Conservation (phyloP, 2,888 invertebrate species). For the Fragum whitleyi region DNA sequence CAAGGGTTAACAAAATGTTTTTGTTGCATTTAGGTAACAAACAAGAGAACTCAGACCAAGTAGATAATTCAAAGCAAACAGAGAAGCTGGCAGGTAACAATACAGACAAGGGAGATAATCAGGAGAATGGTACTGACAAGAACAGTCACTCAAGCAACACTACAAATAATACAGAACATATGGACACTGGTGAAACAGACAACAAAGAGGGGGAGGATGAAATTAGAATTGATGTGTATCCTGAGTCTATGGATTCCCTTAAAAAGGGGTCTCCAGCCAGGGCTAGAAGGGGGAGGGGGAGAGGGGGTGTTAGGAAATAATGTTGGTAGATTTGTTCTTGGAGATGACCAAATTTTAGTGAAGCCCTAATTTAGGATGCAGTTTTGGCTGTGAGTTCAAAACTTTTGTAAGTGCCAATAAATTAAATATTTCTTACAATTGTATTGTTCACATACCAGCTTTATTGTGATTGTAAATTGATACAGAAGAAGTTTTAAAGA, state of each 20-base stretch:
- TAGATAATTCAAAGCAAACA: neutral
- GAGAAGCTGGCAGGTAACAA: neutral
- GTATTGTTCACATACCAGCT: too few relatives aligned
- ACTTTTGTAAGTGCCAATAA: too few relatives aligned
- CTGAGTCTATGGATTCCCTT: neutral
- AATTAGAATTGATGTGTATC: slow-evolving; percentile 2
- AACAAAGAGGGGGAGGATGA: neutral
- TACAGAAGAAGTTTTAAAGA: too few relatives aligned
- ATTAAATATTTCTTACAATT: too few relatives aligned
- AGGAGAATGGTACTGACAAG: neutral
- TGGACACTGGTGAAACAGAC: slow-evolving; percentile 3
- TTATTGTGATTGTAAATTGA: too few relatives aligned
- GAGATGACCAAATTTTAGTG: too few relatives aligned
- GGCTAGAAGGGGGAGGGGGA: slow-evolving; percentile 4
- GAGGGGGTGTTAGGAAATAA: neutral
- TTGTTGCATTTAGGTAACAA: neutral
- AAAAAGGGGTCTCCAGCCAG: neutral
- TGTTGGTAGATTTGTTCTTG: too few relatives aligned
- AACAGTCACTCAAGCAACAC: neutral
- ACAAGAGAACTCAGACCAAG: neutral
- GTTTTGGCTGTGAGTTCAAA: too few relatives aligned
- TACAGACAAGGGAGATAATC: neutral
- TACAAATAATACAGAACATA: neutral
- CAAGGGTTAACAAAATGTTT: too few relatives aligned
- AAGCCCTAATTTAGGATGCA: too few relatives aligned